Evolutionary conservation across 2,888 invertebrate species (phyloP).

Genomic region (Onthophagus sagittarius): DNA sequence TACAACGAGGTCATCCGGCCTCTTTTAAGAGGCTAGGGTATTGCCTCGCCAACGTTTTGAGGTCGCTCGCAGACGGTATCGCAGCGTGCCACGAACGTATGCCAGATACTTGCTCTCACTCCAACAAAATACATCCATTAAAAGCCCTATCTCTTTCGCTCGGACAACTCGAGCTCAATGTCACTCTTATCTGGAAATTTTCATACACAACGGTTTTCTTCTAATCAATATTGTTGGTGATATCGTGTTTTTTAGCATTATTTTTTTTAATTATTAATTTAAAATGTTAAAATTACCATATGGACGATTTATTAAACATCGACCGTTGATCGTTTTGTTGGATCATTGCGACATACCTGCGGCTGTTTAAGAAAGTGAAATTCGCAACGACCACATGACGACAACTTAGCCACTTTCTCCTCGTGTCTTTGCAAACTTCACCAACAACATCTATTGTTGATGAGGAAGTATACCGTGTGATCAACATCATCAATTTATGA

Average conservation of each 20-base stretch:
- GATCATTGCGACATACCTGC: neutral
- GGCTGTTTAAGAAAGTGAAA: neutral
- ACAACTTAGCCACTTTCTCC: neutral
- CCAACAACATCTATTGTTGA: neutral
- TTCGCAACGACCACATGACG: neutral
- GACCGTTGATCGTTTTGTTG: neutral
- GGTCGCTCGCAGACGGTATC: slow-evolving; percentile 40
- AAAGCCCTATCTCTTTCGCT: slow-evolving; percentile 12
- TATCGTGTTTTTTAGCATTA: neutral
- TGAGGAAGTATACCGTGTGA: neutral
- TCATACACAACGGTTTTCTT: slow-evolving; percentile 3
- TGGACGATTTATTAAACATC: too few relatives aligned
- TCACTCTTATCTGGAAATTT: slow-evolving; percentile 27
- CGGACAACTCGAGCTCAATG: slow-evolving; percentile 23
- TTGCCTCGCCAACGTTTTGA: slow-evolving; percentile 48
- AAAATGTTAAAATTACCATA: too few relatives aligned
- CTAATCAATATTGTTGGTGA: neutral
- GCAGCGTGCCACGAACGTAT: slow-evolving; percentile 6
- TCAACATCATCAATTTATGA: too few relatives aligned
- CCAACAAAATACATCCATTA: neutral
- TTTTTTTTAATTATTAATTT: too few relatives aligned
- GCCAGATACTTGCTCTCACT: slow-evolving; percentile 23
- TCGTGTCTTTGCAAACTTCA: neutral
- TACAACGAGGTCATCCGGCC: slow-evolving; percentile 29
- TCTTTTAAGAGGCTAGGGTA: slow-evolving; percentile 42